Conservation (phyloP, 2,113 vertebrate genomes). For the Copsychus sechellarum region DNA sequence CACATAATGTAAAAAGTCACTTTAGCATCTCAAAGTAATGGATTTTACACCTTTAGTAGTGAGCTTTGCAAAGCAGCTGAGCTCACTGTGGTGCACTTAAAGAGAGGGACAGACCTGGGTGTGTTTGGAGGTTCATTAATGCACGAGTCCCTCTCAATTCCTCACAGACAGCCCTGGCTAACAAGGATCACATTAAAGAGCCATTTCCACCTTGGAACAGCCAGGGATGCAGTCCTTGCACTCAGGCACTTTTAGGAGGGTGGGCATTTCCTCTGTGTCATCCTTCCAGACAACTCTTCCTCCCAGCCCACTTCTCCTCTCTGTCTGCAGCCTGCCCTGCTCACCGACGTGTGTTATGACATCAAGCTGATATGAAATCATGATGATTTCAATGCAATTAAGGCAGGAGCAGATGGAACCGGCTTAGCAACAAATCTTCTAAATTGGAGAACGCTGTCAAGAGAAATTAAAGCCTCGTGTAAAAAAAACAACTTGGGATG, state of each 20-base stretch:
- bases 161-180: neutral
- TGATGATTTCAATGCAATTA: constrained; percentile 15
- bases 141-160: neutral
- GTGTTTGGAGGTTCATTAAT: fast-evolving
- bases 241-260: neutral
- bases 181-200: neutral
- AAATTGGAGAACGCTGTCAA: neutral
- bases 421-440: constrained; percentile 34
- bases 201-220: neutral
- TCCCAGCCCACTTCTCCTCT: neutral
- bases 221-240: neutral
- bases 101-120: neutral
- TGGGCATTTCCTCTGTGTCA: neutral
- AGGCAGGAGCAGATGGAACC: constrained; percentile 10
- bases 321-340: neutral
- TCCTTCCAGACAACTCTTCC: neutral
- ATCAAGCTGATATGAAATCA: constrained; percentile 31
- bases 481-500: neutral
- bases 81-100: fast-evolving
- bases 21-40: neutral
- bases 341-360: neutral
- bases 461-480: constrained; percentile 1
- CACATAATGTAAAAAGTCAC: neutral
- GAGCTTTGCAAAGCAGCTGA: neutral
- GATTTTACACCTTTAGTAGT: neutral